Evolutionary conservation across 1,140 invertebrate species (phyloP), one percentile per base, ranked within the genome.

Genomic region (Diorhabda elongata): DNA sequence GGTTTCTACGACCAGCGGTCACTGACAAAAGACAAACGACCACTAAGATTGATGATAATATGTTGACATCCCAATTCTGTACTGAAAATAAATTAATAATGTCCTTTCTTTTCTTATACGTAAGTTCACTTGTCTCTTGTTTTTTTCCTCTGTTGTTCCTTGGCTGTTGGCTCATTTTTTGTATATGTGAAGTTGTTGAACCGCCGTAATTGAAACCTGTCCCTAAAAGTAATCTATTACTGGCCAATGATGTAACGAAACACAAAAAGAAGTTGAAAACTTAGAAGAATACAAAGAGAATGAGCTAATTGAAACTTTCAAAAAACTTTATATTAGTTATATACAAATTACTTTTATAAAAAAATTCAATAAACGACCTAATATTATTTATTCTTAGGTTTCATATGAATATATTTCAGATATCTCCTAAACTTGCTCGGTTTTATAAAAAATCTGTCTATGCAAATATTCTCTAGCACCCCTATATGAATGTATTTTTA

Each of bases 11-110:
- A 42, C 58, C 67, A 68, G 26, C 64, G 66, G 73, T 72, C 73
- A 70, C 63, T 67, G 69, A 74, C 70, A 72, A 72, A 67, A 74
- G 73, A 74, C 73, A 74, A 74, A 72, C 73, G 73, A 72, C 68
- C 67, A 62, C 44, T 64, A 74, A 74, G 73, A 74, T 74, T 74
- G 73, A 74, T 74, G 73, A 74, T 72, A 67, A 72, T 70, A 69
- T 66, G 65, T 69, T 74, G 73, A 74, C 73, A 71, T 68, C 65
- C 66, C 67, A 74, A 74, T 74, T 74, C 64, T 74, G 66, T 68
- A 68, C 63, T 26, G 73, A 74, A 73, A 74, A 74, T 74, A 74
- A 72, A 74, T 74, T 74, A 74, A 74, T 74, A 74, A 68, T 68
- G 68, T 56, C 57, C 9, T 61, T 68, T 68, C 67, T 64, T 52